Percentiles rank a stretch among this genome's conserved stretches.
Evolutionary conservation across 2,888 invertebrate species (phyloP).

Genomic region (Galeruca laticollis): DNA sequence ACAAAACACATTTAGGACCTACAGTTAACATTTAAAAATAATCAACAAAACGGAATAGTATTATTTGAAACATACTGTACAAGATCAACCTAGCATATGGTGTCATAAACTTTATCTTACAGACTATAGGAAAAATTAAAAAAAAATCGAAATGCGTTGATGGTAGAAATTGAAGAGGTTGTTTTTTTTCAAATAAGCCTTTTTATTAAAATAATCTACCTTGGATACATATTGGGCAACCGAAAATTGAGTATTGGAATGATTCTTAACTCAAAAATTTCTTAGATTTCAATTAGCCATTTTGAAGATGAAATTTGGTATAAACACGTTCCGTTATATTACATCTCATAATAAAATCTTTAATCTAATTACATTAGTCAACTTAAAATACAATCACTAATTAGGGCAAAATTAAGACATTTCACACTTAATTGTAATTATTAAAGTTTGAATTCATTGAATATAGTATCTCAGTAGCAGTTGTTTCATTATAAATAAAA

Average conservation of each 20-base stretch:
- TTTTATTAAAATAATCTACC: slow-evolving; percentile 23
- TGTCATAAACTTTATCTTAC: slow-evolving; percentile 41
- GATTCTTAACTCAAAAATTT: neutral
- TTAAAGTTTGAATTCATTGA: too few species aligned
- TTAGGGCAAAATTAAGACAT: too few species aligned
- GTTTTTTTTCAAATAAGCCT: slow-evolving; percentile 28
- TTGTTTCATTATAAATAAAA: too few species aligned
- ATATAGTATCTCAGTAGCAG: too few species aligned
- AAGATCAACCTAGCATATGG: slow-evolving; percentile 48
- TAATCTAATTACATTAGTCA: too few species aligned
- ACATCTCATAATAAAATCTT: neutral
- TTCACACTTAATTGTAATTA: too few species aligned
- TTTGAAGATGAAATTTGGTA: neutral
- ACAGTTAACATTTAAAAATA: slow-evolving; percentile 38
- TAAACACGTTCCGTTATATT: neutral
- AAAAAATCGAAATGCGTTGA: slow-evolving; percentile 40
- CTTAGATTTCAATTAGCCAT: neutral
- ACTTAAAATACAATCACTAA: too few species aligned
- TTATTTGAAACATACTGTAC: slow-evolving; percentile 53
- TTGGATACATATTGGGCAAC: slow-evolving; percentile 29
- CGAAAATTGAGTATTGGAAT: slow-evolving; percentile 7
- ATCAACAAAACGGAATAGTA: slow-evolving; percentile 44
- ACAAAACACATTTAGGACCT: slow-evolving; percentile 40
- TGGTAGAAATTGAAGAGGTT: slow-evolving; percentile 36
- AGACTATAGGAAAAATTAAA: slow-evolving; percentile 35